Conservation (phyloP, 2,113 vertebrate species). For the Monarcha castaneiventris region DNA sequence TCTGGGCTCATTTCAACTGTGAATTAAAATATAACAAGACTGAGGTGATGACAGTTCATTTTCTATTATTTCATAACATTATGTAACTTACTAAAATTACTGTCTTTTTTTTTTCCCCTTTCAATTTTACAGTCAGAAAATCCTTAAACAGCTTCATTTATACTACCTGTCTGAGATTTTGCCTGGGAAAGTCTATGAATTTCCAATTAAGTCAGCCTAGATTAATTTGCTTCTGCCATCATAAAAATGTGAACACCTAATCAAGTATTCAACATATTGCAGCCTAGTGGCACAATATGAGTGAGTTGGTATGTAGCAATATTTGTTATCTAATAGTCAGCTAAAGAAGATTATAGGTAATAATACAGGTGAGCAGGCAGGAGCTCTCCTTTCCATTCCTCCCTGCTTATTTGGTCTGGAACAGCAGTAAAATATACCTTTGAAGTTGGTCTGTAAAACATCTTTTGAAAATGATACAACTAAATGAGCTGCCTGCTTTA, state of each 20-base stretch:
- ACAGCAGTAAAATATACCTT: background rate
- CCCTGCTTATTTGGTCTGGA: background rate
- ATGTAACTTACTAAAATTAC: constrained; percentile 44
- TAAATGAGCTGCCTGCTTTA: background rate
- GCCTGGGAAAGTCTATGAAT: background rate
- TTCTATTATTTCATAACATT: constrained; percentile 43
- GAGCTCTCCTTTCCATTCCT: background rate
- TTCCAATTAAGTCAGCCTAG: constrained; percentile 32
- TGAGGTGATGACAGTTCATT: background rate
- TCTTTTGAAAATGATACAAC: constrained; percentile 11
- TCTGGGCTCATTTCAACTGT: background rate
- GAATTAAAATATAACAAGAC: constrained; percentile 45
- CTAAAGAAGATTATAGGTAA: background rate
- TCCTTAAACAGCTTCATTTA: constrained; percentile 17
- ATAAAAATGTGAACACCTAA: constrained; percentile 26
- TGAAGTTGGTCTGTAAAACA: background rate
- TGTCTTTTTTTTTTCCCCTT: background rate
- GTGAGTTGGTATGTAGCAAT: background rate
- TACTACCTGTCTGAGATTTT: constrained; percentile 14
- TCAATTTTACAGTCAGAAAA: constrained; percentile 34
- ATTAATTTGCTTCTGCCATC: constrained; percentile 18
- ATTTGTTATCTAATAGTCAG: background rate
- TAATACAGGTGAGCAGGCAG: background rate
- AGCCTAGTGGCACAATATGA: background rate
- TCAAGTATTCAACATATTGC: background rate